Conservation (phyloP, 1,140 invertebrate genomes). For the Tyrophagus putrescentiae region DNA sequence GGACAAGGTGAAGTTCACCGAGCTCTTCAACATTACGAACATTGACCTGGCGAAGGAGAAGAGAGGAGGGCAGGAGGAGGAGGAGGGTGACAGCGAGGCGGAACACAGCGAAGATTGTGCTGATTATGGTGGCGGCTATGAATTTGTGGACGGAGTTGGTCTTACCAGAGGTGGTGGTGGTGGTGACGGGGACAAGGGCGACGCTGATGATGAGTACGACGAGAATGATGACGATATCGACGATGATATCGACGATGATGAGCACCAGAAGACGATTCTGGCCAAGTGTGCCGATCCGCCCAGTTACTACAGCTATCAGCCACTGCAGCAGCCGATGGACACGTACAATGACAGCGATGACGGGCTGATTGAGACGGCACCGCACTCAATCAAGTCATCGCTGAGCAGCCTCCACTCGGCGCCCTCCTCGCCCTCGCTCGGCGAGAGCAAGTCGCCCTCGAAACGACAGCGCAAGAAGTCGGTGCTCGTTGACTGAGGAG, state of each 20-base stretch:
- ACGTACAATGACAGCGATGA: slow-evolving; percentile 11
- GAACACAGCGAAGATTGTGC: not conserved
- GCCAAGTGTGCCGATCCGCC: no score
- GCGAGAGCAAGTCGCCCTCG: not conserved
- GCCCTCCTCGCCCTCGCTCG: not conserved
- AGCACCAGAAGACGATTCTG: no score
- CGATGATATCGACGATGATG: not conserved
- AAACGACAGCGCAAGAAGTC: slow-evolving; percentile 5
- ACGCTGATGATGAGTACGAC: not conserved
- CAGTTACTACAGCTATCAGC: no score
- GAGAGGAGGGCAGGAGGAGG: not conserved
- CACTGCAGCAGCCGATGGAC: not conserved
- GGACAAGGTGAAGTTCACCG: slow-evolving; percentile 65
- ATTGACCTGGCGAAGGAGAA: slow-evolving; percentile 21
- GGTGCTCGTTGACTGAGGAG: not conserved
- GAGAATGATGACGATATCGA: not conserved
- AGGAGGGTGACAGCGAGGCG: not conserved
- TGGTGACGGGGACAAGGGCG: no score
- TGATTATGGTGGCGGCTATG: no score
- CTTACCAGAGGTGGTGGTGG: no score
- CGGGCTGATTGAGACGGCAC: slow-evolving; percentile 5
- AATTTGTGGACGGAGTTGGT: no score
- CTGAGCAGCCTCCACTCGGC: not conserved
- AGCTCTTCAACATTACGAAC: slow-evolving; percentile 69
- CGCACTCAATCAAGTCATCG: no score